Evolutionary conservation across 2,888 invertebrate genomes (phyloP).

Genomic region (Criorhina ranunculi): DNA sequence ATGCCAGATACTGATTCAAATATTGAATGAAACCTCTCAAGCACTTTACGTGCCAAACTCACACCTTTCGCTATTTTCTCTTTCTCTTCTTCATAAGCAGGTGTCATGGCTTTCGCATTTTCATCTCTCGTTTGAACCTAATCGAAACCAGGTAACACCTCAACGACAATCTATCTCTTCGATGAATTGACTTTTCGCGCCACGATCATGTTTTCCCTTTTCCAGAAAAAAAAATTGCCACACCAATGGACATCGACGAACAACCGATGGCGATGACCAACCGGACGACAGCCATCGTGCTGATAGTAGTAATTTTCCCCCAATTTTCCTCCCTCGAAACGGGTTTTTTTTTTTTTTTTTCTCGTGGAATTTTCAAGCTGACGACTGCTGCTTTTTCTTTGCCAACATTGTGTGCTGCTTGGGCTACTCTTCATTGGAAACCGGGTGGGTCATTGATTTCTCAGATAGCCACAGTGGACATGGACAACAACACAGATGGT

Average conservation of each 20-base stretch:
- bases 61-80: constrained; percentile 58
- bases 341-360: constrained; percentile 39
- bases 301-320: constrained; percentile 64
- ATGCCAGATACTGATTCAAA: constrained; percentile 1
- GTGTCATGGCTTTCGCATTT: constrained; percentile 32
- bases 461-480: constrained; percentile 32
- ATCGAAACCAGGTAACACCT: constrained; percentile 48
- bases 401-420: constrained; percentile 31
- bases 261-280: constrained; percentile 20
- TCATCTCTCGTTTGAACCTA: constrained; percentile 42
- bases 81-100: constrained; percentile 24
- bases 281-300: constrained; percentile 49
- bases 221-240: constrained; percentile 18
- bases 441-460: constrained; percentile 74
- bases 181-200: constrained; percentile 27
- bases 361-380: constrained; percentile 61
- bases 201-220: constrained; percentile 60
- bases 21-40: constrained; percentile 8
- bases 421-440: constrained; percentile 41
- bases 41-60: constrained; percentile 1
- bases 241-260: not conserved
- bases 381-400: constrained; percentile 43
- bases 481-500: constrained; percentile 49
- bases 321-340: constrained; percentile 55
- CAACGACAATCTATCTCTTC: constrained; percentile 42